Evolutionary conservation across 2,888 invertebrate genomes (phyloP).

Genomic region (Dicranocentrus wangi): DNA sequence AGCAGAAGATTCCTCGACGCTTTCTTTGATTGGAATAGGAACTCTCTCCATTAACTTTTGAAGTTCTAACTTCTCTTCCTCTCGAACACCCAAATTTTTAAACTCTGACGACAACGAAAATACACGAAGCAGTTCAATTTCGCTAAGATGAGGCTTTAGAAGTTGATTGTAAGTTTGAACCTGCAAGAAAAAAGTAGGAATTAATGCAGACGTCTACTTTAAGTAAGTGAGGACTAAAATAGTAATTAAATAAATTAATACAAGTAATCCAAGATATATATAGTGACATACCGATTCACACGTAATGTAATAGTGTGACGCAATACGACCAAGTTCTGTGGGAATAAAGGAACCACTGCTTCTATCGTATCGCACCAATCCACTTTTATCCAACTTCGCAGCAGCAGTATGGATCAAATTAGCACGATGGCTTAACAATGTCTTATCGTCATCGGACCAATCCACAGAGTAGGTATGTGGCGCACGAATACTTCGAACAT

Average conservation of each 20-base stretch:
- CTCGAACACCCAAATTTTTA: constrained; percentile 91
- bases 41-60: constrained; percentile 96
- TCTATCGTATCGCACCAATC: constrained; percentile 95
- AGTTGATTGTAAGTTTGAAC: constrained; percentile 98
- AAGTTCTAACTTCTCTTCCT: constrained; percentile 97
- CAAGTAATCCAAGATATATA: too few relatives aligned
- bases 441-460: constrained; percentile 85
- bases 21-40: constrained; percentile 97
- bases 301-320: constrained; percentile 98
- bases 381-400: constrained; percentile 90
- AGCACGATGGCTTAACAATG: constrained; percentile 91
- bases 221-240: too few relatives aligned
- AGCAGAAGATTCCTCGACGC: constrained; percentile 97
- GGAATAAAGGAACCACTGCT: constrained; percentile 91
- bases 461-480: constrained; percentile 76
- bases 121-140: constrained; percentile 97
- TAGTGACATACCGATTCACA: constrained; percentile 86
- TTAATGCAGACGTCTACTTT: neutral
- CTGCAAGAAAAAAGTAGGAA: constrained; percentile 43
- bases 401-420: constrained; percentile 98
- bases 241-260: too few relatives aligned
- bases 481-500: constrained; percentile 78
- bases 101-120: constrained; percentile 99
- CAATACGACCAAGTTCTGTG: constrained; percentile 96
- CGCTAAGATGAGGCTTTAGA: constrained; percentile 95